phyloP scores from a whole-genome alignment of 2,113 vertebrate species.

The Oncorhynchus kisutch region DNA sequence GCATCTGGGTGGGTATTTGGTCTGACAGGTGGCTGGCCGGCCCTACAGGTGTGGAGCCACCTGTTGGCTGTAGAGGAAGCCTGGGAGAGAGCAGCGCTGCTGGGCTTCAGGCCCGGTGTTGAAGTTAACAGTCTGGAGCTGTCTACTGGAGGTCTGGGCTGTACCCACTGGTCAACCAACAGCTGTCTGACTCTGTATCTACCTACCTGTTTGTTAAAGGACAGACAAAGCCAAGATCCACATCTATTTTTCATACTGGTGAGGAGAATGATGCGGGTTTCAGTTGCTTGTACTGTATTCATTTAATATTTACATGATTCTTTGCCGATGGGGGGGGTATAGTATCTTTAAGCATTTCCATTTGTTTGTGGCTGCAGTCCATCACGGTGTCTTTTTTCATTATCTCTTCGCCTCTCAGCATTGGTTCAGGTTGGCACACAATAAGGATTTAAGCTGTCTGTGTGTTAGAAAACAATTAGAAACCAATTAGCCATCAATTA shows the following conservation, averaged over 20 bases:
- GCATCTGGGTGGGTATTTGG: neutral
- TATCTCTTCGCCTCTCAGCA: neutral
- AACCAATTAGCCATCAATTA: conserved; percentile 17
- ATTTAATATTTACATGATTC: neutral
- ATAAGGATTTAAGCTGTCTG: conserved; percentile 3
- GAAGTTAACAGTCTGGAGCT: conserved; percentile 19
- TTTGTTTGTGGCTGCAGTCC: neutral
- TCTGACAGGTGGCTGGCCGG: conserved; percentile 16
- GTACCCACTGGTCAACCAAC: conserved; percentile 6
- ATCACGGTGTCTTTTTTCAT: neutral
- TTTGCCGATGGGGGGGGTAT: neutral
- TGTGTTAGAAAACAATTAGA: conserved; percentile 9
- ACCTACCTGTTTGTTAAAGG: neutral
- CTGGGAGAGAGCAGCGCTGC: conserved; percentile 15
- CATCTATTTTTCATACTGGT: neutral
- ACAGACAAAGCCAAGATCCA: neutral
- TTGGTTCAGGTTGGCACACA: neutral
- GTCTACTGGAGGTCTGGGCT: neutral
- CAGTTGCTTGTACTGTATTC: neutral
- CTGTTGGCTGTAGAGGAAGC: conserved; percentile 18
- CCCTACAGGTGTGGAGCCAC: conserved; percentile 28
- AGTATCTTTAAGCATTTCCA: neutral
- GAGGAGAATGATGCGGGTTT: neutral
- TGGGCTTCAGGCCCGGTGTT: conserved; percentile 16
- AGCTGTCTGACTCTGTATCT: neutral